Conservation (phyloP, 2,797 vertebrate species). For the Falco concolor region DNA sequence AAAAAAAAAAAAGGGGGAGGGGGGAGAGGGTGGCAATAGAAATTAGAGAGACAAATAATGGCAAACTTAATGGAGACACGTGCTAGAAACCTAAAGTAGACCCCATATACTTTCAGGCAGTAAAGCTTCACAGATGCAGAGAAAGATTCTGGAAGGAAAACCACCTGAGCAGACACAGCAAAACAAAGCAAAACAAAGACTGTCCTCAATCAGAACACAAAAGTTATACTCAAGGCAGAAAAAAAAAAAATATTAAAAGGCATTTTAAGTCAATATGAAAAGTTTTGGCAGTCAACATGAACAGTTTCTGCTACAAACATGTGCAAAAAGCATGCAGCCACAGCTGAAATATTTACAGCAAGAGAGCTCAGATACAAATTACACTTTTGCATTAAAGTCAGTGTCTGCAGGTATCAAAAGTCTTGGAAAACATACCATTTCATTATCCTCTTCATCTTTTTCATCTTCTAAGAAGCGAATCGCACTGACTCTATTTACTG, state of each 20-base stretch:
- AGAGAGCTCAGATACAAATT: not conserved
- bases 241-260: not conserved
- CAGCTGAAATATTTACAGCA: not conserved
- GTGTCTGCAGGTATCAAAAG: not conserved
- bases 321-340: not conserved
- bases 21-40: not conserved
- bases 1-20: not conserved
- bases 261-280: not conserved
- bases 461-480: constrained; percentile 94
- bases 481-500: constrained; percentile 87
- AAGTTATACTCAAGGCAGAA: not conserved
- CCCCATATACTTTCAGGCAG: not conserved
- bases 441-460: constrained; percentile 86
- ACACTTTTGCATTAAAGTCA: not conserved
- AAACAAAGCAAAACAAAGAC: not conserved
- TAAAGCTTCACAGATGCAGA: constrained; percentile 21
- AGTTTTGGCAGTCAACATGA: not conserved
- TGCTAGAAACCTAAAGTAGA: not conserved
- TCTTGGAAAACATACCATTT: constrained; percentile 79
- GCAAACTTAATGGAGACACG: not conserved
- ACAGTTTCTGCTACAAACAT: not conserved
- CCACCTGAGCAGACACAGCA: not conserved
- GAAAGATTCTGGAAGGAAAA: constrained; percentile 34
- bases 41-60: constrained; percentile 4
- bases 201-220: not conserved